Base-by-base conservation (phyloP, 2,888 invertebrate genomes). In the Liodrosophila aerea region DNA sequence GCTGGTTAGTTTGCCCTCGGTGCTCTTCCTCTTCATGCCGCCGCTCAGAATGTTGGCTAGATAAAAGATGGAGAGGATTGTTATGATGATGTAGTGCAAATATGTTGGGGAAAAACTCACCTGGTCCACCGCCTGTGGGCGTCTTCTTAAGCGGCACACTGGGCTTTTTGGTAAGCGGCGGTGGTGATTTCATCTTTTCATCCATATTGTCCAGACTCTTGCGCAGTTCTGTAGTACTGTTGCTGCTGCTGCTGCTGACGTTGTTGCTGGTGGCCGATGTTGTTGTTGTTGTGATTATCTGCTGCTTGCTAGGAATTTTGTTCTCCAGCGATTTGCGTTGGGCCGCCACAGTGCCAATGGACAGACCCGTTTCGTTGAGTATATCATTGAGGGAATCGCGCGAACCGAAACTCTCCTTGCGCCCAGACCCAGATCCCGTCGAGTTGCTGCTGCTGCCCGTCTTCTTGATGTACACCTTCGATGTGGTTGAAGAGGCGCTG, bases 111-210 rank as follows among this genome's bases (percentile, higher is more conserved):
- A n/a, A n/a, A 8, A 16, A 60, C 81, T 72, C 41, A 87, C 88
- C 78, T 27, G 92, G 91, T 5, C 93, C 93, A 0, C 59, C 57
- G 2, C 82, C 85, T n/a, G 94, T 93, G 0, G 94, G 93, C 53
- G 93, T 93, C 78, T 94, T 94, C 88, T 94, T 94, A 33, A 92
- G 90, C 69, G 94, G 93, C 86, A 94, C 92, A 44, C 91, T 91
- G 7, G 94, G 94, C 88, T 94, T 94, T 74, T 92, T 89, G 64
- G 92, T 87, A 27, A 92, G 91, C n/a, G 92, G 92, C 33, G 91
- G 90, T 58, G 89, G 88, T 7, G 87, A 87, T 69, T 89, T 88
- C 54, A 89, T 80, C 74, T 89, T 87, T 43, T 90, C 90, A 72
- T 91, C 90, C 66, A 88, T 67, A 68, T 80, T 90, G 62, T 90